These are phyloP conservation scores for Cosmopolites sordidus DNA, from an alignment of 2,888 invertebrate species.

Conservation along the genomic window DNA sequence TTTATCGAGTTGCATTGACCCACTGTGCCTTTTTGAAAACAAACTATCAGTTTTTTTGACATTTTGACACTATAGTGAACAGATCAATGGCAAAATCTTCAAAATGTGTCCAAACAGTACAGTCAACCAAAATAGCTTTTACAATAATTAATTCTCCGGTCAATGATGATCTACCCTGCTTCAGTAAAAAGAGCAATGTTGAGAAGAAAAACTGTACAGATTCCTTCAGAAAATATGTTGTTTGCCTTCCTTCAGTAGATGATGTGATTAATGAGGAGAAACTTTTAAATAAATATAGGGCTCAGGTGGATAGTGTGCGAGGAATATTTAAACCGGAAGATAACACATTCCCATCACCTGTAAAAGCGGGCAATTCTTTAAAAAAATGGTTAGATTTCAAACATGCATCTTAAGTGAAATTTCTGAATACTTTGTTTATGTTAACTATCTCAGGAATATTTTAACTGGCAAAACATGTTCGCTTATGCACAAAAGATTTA, in stretches of 20 bases:
- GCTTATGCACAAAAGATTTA: slow-evolving; percentile 24
- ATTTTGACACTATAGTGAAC: no score
- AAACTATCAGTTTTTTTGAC: no score
- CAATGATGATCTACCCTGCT: slow-evolving; percentile 27
- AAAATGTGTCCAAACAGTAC: no score
- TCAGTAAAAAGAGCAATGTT: slow-evolving; percentile 17
- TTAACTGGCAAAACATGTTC: slow-evolving; percentile 28
- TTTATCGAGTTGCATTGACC: no score
- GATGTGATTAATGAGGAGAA: slow-evolving; percentile 30
- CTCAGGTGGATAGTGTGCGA: slow-evolving; percentile 19
- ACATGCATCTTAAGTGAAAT: slow-evolving; percentile 29
- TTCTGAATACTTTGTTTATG: slow-evolving; percentile 28
- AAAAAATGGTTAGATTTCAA: slow-evolving; percentile 30
- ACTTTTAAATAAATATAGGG: slow-evolving; percentile 27
- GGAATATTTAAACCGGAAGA: slow-evolving; percentile 23
- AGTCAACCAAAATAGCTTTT: no score
- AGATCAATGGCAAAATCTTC: no score
- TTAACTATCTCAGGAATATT: slow-evolving; percentile 25
- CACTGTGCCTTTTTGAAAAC: no score
- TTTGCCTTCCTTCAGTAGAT: slow-evolving; percentile 30
- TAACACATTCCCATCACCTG: slow-evolving; percentile 19
- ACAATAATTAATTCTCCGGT: no score
- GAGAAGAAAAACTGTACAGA: slow-evolving; percentile 21
- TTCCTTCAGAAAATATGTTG: slow-evolving; percentile 33
- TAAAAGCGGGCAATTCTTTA: slow-evolving; percentile 13